A percentile compares a stretch with the other conserved stretches of the same genome.
These are phyloP conservation scores for Hippoglossus stenolepis DNA, from an alignment of 2,113 vertebrate species.

Conservation along the genomic window DNA sequence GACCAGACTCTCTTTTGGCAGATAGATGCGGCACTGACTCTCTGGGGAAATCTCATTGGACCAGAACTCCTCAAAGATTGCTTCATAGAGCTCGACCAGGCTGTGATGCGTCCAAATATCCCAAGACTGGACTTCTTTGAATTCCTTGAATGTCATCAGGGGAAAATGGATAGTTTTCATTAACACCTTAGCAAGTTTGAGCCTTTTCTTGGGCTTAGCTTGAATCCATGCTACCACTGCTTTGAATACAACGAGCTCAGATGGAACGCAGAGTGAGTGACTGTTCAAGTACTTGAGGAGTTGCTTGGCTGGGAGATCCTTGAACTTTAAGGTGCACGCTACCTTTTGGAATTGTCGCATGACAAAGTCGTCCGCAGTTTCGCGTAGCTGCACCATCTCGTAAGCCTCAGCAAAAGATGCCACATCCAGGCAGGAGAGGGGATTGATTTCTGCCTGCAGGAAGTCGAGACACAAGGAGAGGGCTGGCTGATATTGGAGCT, in stretches of 20 bases:
- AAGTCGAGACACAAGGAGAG: constrained; percentile 86
- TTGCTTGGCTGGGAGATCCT: constrained; percentile 82
- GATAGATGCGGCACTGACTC: constrained; percentile 81
- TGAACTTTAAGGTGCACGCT: constrained; percentile 83
- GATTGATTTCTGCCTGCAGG: constrained; percentile 83
- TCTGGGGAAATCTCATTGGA: constrained; percentile 51
- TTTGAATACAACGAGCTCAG: constrained; percentile 88
- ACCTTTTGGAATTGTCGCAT: constrained; percentile 87
- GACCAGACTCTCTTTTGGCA: constrained; percentile 85
- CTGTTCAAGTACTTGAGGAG: constrained; percentile 85
- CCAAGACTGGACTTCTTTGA: constrained; percentile 83
- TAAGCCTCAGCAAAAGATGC: constrained; percentile 84
- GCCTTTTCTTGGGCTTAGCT: constrained; percentile 77
- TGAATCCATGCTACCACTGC: constrained; percentile 87
- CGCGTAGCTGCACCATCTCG: constrained; percentile 79
- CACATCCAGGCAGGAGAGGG: constrained; percentile 81
- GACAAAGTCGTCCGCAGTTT: constrained; percentile 82
- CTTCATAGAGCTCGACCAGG: constrained; percentile 57
- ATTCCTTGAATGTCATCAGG: constrained; percentile 89
- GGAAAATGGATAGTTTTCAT: constrained; percentile 87
- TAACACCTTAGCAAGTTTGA: constrained; percentile 79
- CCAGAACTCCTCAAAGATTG: constrained; percentile 63
- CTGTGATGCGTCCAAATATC: constrained; percentile 68
- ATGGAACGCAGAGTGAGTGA: constrained; percentile 83
- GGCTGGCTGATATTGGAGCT: constrained; percentile 87